These are phyloP conservation scores for Notothenia coriiceps DNA, from an alignment of 2,113 vertebrate species.

Conservation along the genomic window DNA sequence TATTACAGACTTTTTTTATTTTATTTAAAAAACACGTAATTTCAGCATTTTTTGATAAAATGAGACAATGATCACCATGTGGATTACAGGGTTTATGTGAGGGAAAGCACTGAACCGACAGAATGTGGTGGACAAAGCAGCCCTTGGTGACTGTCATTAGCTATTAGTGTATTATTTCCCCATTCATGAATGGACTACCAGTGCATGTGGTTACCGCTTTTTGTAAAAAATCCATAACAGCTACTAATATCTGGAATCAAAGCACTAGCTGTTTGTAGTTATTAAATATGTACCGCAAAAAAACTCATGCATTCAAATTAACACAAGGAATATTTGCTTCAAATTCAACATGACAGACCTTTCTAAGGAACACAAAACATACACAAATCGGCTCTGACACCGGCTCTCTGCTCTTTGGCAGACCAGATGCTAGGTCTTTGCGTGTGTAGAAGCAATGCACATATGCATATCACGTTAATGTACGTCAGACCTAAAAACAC, in stretches of 20 bases:
- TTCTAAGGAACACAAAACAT: constrained; percentile 4
- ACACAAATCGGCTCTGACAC: constrained; percentile 3
- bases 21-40: not conserved
- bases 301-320: not conserved
- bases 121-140: not conserved
- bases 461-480: not conserved
- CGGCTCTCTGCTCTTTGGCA: not conserved
- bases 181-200: not conserved
- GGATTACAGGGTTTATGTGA: not conserved
- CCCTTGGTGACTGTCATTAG: not conserved
- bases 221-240: not conserved
- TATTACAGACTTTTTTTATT: not conserved
- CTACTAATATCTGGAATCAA: not conserved
- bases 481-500: not conserved
- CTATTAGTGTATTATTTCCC: constrained; percentile 8
- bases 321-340: too few relatives aligned
- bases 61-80: not conserved
- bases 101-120: not conserved
- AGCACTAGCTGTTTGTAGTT: not conserved
- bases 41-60: not conserved
- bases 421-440: not conserved
- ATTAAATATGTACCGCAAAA: not conserved
- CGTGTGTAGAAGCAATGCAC: not conserved
- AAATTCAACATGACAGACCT: not conserved
- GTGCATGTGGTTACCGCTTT: constrained; percentile 12